Conservation (phyloP, 1,140 invertebrate species). For the Meloidogyne chitwoodi region DNA sequence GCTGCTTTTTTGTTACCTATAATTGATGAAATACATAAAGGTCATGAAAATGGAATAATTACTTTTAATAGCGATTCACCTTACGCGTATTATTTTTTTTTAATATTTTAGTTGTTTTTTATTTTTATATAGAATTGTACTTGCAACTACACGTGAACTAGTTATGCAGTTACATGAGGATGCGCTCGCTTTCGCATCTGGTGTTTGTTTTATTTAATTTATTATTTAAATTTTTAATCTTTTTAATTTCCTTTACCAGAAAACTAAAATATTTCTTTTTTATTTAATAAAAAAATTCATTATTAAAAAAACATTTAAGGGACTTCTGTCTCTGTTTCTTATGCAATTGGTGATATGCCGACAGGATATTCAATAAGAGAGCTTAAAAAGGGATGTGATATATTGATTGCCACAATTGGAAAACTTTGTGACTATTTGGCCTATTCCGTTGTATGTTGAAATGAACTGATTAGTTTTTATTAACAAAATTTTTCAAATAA, state of each 20-base stretch:
- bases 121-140: not conserved
- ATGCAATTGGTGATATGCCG: constrained; percentile 22
- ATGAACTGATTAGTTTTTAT: not conserved
- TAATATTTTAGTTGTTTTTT: not conserved
- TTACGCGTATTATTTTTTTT: not conserved
- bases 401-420: constrained; percentile 17
- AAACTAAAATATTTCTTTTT: constrained; percentile 1
- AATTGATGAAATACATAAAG: constrained; percentile 11
- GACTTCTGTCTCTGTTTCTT: constrained; percentile 12
- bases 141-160: constrained; percentile 12
- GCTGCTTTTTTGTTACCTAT: constrained; percentile 16
- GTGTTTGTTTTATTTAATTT: too few species aligned
- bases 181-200: constrained; percentile 11
- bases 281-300: not conserved
- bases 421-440: constrained; percentile 20
- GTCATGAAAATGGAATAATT: not conserved
- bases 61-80: constrained; percentile 10
- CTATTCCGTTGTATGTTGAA: not conserved
- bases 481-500: not conserved
- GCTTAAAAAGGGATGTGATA: constrained; percentile 25
- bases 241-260: not conserved
- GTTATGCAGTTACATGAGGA: constrained; percentile 16
- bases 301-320: constrained; percentile 8
- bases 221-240: too few species aligned
- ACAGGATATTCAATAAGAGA: constrained; percentile 7